phyloP scores from a whole-genome alignment of 2,888 invertebrate genomes.

The Oxycera nigricornis region DNA sequence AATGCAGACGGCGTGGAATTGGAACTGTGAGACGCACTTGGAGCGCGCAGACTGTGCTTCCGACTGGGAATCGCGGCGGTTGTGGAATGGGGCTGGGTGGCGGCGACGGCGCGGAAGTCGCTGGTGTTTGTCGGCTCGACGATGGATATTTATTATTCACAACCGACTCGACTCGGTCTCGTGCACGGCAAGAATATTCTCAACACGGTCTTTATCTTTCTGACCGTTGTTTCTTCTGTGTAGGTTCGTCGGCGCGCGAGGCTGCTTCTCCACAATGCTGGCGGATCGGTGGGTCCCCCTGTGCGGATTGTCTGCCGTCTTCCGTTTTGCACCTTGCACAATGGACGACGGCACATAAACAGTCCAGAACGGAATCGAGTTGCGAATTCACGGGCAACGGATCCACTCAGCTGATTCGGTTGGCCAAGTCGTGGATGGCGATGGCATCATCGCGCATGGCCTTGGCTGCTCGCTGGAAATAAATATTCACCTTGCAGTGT shows the following conservation, averaged over 20 bases:
- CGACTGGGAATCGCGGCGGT: not conserved
- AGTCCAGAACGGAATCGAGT: not conserved
- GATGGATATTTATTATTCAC: too few species aligned
- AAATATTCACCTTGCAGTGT: too few species aligned
- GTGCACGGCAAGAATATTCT: not conserved
- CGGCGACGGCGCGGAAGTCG: conserved; percentile 30
- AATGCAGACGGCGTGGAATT: not conserved
- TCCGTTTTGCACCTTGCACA: conserved; percentile 17
- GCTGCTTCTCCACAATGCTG: not conserved
- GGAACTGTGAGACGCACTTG: not conserved
- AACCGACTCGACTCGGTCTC: not conserved
- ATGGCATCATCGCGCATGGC: conserved; percentile 14
- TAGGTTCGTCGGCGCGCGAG: not conserved
- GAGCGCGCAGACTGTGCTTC: conserved; percentile 3
- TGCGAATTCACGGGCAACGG: not conserved
- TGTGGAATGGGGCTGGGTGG: conserved; percentile 11
- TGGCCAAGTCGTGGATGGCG: not conserved
- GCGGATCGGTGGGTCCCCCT: not conserved
- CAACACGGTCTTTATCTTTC: not conserved
- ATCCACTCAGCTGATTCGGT: conserved; percentile 10
- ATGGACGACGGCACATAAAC: too few species aligned
- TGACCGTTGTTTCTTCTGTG: not conserved
- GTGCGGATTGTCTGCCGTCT: not conserved
- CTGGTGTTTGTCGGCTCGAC: not conserved
- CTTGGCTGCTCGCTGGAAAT: conserved; percentile 6